Conservation (phyloP, 2,797 vertebrate genomes). For the Hephaestus fuliginosus region DNA sequence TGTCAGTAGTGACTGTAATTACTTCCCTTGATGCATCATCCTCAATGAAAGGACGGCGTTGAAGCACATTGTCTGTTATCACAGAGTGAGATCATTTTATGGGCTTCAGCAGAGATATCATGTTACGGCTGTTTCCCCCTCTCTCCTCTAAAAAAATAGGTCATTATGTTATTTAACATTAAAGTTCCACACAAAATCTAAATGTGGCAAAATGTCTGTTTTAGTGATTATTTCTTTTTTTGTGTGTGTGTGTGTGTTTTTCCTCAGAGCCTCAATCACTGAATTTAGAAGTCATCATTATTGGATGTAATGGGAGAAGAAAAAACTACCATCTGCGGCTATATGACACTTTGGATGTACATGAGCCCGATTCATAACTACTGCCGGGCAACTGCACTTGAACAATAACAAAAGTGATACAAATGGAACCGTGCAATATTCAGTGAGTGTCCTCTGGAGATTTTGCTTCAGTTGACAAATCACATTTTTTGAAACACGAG, state of each 20-base stretch:
- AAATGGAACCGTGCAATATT: conserved; percentile 62
- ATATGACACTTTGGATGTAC: conserved; percentile 36
- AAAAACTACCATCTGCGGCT: conserved; percentile 21
- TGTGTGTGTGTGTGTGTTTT: no score
- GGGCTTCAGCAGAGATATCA: conserved; percentile 43
- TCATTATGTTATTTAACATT: conserved; percentile 32
- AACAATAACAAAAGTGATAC: conserved; percentile 65
- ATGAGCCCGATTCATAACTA: conserved; percentile 40
- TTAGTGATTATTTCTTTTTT: neutral
- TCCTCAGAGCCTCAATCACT: conserved; percentile 6
- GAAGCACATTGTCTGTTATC: conserved; percentile 72
- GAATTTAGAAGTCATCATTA: conserved; percentile 39
- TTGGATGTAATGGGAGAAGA: conserved; percentile 15
- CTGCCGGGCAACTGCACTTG: conserved; percentile 55
- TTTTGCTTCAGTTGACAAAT: conserved; percentile 70
- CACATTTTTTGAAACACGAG: conserved; percentile 69
- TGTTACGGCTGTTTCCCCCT: conserved; percentile 33
- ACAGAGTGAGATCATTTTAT: conserved; percentile 74
- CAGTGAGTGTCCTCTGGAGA: conserved; percentile 56
- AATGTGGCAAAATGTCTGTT: conserved; percentile 36
- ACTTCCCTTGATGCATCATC: conserved; percentile 77
- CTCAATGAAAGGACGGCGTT: conserved; percentile 66
- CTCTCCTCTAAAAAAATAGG: conserved; percentile 5
- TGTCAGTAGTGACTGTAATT: conserved; percentile 79
- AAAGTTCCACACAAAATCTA: conserved; percentile 19